Evolutionary conservation across 2,797 vertebrate species (phyloP), one percentile per base, ranked within the genome.

Genomic region (Pseudochirops corinnae): DNA sequence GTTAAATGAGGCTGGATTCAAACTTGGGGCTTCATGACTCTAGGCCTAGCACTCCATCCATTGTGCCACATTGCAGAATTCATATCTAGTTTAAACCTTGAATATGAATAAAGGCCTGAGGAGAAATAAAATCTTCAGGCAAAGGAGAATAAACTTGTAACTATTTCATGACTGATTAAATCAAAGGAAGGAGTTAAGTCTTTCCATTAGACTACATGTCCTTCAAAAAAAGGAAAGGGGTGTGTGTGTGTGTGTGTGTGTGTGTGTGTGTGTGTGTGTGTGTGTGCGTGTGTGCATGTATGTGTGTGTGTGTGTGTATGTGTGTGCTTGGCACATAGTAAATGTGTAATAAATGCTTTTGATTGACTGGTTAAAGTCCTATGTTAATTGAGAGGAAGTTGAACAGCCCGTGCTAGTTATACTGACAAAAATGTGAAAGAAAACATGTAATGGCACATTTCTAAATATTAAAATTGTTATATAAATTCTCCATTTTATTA

Each of bases 111-210:
- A 94, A 91, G 12, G 12, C 91, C 46, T 60, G 91, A 92, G 92
- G 53, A 82, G 28, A 18, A 96, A 93, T 21, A 29, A 0, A 7
- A 90, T 4, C 5, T 95, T 94, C 95, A 87, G 29, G 39, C 60
- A 39, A 92, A 50, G 2, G 95, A 92, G 53, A 62, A 87, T 39
- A 53, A 92, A 92, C 18, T 62, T 62, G 31, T 60, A 55, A 94
- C 4, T 56, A 57, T 92, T 93, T 90, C 60, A 24, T 91, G 16
- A 93, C 91, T 95, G 93, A 91, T 56, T 92, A 92, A 95, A 29
- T 11, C 60, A 62, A 62, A 62, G 31, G 60, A 62, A 11, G 11
- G 60, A 62, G 29, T 62, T 33, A 46, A 46, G 60, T 52, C 52
- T 52, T 52, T 62, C 60, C 31, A 62, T 62, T 62, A 60, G 28